phyloP scores from a whole-genome alignment of 2,797 vertebrate species.

The Champsocephalus esox region DNA sequence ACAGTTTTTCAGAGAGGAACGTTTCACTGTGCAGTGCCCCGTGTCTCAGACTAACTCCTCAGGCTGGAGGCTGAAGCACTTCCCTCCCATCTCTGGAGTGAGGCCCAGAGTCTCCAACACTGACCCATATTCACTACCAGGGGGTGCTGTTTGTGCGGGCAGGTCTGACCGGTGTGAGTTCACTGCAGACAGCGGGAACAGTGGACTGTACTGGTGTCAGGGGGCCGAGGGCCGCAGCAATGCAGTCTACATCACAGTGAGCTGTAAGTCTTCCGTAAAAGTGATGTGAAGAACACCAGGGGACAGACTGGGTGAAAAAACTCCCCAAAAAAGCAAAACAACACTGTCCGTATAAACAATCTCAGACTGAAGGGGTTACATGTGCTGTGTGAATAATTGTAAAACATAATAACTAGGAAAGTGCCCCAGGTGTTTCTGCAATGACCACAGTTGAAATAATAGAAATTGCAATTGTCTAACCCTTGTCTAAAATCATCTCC shows the following conservation, averaged over 20 bases:
- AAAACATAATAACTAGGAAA: too few species aligned
- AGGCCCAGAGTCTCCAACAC: neutral
- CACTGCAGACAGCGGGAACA: conserved; percentile 27
- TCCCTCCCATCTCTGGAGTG: neutral
- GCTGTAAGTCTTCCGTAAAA: conserved; percentile 68
- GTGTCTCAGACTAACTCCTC: conserved; percentile 30
- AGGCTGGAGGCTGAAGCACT: conserved; percentile 64
- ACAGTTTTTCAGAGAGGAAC: conserved; percentile 61
- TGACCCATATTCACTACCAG: conserved; percentile 51
- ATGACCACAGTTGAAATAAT: too few species aligned
- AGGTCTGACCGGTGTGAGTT: conserved; percentile 38
- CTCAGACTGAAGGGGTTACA: too few species aligned
- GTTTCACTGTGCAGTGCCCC: conserved; percentile 69
- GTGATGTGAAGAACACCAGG: neutral
- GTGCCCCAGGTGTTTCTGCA: too few species aligned
- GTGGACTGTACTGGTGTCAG: conserved; percentile 81
- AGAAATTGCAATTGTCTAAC: too few species aligned
- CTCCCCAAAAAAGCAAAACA: too few species aligned
- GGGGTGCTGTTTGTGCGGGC: conserved; percentile 24
- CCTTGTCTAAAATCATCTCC: too few species aligned
- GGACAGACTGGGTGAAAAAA: too few species aligned
- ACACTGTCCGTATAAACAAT: too few species aligned
- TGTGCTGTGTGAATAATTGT: too few species aligned
- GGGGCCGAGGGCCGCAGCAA: conserved; percentile 59
- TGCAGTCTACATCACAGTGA: conserved; percentile 73